Percentiles rank a stretch among this genome's conserved stretches.
Evolutionary conservation across 2,888 invertebrate genomes (phyloP).

Genomic region (Alsophila aescularia): DNA sequence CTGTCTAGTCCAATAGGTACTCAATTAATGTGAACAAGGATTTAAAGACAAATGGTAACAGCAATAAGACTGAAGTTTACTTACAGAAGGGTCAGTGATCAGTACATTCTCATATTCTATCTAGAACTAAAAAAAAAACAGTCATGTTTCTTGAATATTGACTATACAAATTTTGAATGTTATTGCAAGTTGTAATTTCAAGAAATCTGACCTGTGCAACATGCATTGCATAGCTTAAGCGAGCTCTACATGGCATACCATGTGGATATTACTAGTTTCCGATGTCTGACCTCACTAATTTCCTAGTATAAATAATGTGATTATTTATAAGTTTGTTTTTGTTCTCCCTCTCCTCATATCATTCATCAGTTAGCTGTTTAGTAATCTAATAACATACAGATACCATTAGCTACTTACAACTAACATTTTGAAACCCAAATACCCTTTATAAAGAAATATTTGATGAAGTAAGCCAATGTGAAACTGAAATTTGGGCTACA

Average conservation of each 20-base stretch:
- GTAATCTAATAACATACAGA: conserved; percentile 41
- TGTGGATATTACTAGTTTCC: conserved; percentile 31
- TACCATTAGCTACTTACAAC: conserved; percentile 71
- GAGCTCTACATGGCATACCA: conserved; percentile 32
- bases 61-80: not conserved
- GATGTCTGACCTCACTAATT: conserved; percentile 38
- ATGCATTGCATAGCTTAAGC: conserved; percentile 44
- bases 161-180: not conserved
- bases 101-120: not conserved
- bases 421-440: conserved; percentile 72
- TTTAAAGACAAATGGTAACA: not conserved
- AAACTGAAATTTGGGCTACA: conserved; percentile 34
- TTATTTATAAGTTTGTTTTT: conserved; percentile 31
- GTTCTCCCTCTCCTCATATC: conserved; percentile 37
- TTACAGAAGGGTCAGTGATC: not conserved
- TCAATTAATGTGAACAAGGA: not conserved
- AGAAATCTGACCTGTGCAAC: conserved; percentile 24
- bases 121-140: not conserved
- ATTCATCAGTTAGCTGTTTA: conserved; percentile 26
- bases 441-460: conserved; percentile 78
- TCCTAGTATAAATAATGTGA: conserved; percentile 14
- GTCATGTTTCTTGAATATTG: not conserved
- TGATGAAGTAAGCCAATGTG: conserved; percentile 20
- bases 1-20: not conserved
- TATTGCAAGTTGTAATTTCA: not conserved